Percentiles rank a stretch among this genome's conserved stretches.
Conservation (phyloP, 2,113 vertebrate genomes). For the Canis aureus region DNA sequence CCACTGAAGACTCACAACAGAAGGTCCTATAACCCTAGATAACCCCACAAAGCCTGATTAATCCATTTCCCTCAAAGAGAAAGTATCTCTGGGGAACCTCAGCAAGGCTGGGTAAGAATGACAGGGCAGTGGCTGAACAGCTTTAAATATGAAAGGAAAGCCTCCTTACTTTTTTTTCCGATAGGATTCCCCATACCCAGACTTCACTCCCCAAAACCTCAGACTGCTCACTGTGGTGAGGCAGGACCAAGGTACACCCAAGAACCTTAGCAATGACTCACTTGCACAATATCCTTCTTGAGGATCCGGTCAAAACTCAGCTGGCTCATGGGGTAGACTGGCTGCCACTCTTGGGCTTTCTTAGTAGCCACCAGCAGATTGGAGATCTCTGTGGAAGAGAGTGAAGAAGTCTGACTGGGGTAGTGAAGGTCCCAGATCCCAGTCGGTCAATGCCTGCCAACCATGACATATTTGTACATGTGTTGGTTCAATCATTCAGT, state of each 20-base stretch:
- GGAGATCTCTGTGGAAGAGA: conserved; percentile 92
- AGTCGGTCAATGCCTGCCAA: background rate
- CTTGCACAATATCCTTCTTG: conserved; percentile 95
- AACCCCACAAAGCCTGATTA: background rate
- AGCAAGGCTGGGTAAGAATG: background rate
- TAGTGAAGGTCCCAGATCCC: background rate
- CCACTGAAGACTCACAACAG: background rate
- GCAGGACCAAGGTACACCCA: background rate
- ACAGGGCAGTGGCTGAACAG: background rate
- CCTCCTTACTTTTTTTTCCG: background rate
- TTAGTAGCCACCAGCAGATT: conserved; percentile 97
- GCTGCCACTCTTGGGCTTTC: conserved; percentile 89
- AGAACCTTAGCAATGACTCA: conserved; percentile 74
- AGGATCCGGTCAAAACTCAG: conserved; percentile 96
- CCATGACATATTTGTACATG: background rate
- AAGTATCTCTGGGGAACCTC: background rate
- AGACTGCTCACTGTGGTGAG: background rate
- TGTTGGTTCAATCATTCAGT: background rate
- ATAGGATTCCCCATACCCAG: background rate
- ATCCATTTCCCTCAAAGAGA: background rate
- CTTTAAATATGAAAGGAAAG: background rate
- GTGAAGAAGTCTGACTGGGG: background rate
- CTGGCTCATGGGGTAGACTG: conserved; percentile 89
- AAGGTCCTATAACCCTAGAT: background rate
- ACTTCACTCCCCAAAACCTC: background rate